These are phyloP conservation scores for Asteroscopus sphinx DNA, from an alignment of 2,888 invertebrate species.

Conservation along the genomic window DNA sequence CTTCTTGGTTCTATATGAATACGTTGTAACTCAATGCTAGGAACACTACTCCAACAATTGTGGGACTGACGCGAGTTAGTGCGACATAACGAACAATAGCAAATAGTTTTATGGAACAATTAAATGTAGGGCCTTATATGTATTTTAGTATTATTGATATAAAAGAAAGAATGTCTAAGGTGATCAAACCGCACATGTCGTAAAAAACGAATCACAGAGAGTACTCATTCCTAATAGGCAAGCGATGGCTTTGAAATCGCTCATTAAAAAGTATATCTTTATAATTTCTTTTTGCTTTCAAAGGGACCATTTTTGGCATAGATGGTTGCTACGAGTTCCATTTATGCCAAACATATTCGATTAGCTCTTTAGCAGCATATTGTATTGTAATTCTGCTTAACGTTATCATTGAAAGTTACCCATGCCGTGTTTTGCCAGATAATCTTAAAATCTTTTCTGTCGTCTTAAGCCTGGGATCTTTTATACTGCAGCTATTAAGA, in stretches of 20 bases:
- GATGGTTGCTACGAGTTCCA: too few species aligned
- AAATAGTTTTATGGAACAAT: slow-evolving; percentile 26
- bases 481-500: slow-evolving; percentile 25
- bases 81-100: slow-evolving; percentile 23
- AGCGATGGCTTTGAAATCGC: too few species aligned
- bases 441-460: slow-evolving; percentile 8
- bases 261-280: too few species aligned
- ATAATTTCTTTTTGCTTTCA: too few species aligned
- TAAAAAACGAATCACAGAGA: neutral
- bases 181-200: neutral
- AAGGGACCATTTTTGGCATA: too few species aligned
- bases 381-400: too few species aligned
- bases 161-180: neutral
- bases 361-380: too few species aligned
- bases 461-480: slow-evolving; percentile 9
- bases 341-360: too few species aligned
- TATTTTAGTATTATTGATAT: neutral
- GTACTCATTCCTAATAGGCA: too few species aligned
- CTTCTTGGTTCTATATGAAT: slow-evolving; percentile 65
- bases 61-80: slow-evolving; percentile 34
- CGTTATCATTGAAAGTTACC: too few species aligned
- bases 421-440: too few species aligned
- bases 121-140: slow-evolving; percentile 13
- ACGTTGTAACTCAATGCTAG: slow-evolving; percentile 56
- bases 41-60: slow-evolving; percentile 47